Evolutionary conservation across 2,113 vertebrate species (phyloP), one percentile per base, ranked within the genome.

Genomic region (Nesoenas mayeri): DNA sequence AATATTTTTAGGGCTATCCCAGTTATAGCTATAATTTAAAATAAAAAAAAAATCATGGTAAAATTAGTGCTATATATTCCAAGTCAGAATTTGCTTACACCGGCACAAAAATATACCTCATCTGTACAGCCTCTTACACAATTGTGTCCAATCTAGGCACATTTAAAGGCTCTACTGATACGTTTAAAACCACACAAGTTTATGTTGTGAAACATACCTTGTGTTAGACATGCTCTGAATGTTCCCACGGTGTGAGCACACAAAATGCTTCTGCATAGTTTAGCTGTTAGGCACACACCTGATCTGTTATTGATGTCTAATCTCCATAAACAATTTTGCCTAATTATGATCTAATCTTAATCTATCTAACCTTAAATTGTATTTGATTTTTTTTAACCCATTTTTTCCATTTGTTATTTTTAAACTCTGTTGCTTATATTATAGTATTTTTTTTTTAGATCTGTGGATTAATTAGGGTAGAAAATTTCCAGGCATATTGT

Each of bases 171-270:
- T 79, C 56, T 83, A 20, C 47, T 34, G 54, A 20, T 54, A 31
- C 31, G 12, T 64, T 85, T 89, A 78, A 91, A 94, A 79, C 87
- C 51, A 19, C 64, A 42, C 8, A 91, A 93, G 58, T 88, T 94
- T 83, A 40, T 66, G 42, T 94, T 96, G 82, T 96, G 95, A 94
- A 96, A 92, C n/a, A 71, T 73, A 86, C 47, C 58, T 83, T 85
- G 67, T 73, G 64, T 79, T 96, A 95, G 88, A 83, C 25, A 25
- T 53, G 75, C 34, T 93, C 57, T 85, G 84, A 87, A 92, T 85
- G 53, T 94, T 93, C 84, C 77, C 92, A 38, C 75, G 89, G 40
- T 89, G 54, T 91, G 71, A 94, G 61, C 16, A 89, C 86, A 84
- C 20, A 72, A 72, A 88, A 85, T 56, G 11, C 22, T 79, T 86